phyloP scores from a whole-genome alignment of 2,888 invertebrate genomes.

The Standfussiana lucernea region DNA sequence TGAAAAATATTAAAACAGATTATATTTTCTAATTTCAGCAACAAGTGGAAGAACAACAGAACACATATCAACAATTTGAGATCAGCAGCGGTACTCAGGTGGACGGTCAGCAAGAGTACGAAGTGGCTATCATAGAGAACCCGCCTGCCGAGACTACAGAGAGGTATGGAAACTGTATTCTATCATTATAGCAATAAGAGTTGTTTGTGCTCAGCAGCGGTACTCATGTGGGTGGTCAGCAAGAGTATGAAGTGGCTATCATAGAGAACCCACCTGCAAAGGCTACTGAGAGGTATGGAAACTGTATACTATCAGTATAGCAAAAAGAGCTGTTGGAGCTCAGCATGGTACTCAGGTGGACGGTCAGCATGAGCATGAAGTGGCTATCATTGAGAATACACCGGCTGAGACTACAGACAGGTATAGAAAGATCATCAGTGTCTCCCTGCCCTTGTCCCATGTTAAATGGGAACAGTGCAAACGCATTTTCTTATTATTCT shows the following conservation, averaged over 20 bases:
- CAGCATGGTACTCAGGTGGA: no score
- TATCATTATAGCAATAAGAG: not conserved
- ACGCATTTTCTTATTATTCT: no score
- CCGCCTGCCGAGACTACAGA: conserved; percentile 76
- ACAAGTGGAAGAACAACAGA: conserved; percentile 86
- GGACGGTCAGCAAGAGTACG: conserved; percentile 84
- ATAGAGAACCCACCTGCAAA: conserved; percentile 82
- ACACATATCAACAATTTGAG: conserved; percentile 86
- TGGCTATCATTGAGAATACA: no score
- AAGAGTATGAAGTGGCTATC: conserved; percentile 87
- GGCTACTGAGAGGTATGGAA: conserved; percentile 75
- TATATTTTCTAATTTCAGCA: conserved; percentile 72
- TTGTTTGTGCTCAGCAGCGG: conserved; percentile 43
- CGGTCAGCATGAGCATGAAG: no score
- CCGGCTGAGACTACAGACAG: no score
- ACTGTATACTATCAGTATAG: not conserved
- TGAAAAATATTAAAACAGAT: not conserved
- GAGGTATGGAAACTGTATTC: conserved; percentile 67
- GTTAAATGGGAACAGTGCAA: no score
- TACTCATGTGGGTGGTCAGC: conserved; percentile 54
- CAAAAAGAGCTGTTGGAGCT: not conserved
- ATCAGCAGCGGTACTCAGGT: conserved; percentile 79
- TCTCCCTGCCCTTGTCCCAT: no score
- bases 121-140: conserved; percentile 87
- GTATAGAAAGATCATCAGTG: no score